Evolutionary conservation across 2,797 vertebrate genomes (phyloP).

Genomic region (Enteromius argenteus): DNA sequence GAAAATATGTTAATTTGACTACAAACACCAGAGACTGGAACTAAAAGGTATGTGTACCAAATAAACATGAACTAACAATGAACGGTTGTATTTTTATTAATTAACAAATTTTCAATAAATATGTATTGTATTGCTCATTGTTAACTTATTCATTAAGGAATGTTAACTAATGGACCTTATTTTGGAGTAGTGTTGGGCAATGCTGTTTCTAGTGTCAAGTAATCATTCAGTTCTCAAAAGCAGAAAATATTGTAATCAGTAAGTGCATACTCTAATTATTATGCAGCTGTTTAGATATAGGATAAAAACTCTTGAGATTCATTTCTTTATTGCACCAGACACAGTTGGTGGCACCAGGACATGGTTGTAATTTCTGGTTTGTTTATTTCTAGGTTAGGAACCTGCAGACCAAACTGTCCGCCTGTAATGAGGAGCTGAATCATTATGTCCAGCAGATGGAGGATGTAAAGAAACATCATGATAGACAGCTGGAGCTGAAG

Average conservation of each 20-base stretch:
- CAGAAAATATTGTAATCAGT: not conserved
- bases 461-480: slow-evolving; percentile 80
- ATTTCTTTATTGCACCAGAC: not conserved
- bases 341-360: not conserved
- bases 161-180: not conserved
- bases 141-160: not conserved
- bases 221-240: not conserved
- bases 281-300: not conserved
- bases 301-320: not conserved
- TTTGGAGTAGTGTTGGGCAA: not conserved
- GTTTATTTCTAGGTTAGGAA: slow-evolving; percentile 78
- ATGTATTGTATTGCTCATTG: not conserved
- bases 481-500: slow-evolving; percentile 82
- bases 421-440: slow-evolving; percentile 85
- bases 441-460: slow-evolving; percentile 82
- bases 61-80: not conserved
- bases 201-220: not conserved
- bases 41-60: not conserved
- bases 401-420: slow-evolving; percentile 82
- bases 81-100: not conserved
- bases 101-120: not conserved
- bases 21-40: not conserved
- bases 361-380: not conserved
- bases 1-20: not conserved
- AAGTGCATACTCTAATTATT: not conserved